Evolutionary conservation across 2,113 vertebrate species (phyloP), one percentile per base, ranked within the genome.

Genomic region (Mionectes macconnelli): DNA sequence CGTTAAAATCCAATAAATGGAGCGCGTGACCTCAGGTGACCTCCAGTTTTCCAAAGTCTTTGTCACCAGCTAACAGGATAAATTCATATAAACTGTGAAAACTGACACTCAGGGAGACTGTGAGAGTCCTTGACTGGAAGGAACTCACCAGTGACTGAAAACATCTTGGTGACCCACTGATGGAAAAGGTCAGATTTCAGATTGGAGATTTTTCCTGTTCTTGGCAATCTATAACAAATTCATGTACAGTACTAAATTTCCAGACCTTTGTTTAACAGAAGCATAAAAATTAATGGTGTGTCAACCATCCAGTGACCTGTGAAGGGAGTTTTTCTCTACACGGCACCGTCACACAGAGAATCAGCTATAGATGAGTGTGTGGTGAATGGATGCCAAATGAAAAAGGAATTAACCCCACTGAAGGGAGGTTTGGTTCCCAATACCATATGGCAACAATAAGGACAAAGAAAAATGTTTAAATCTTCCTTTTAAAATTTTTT

Each of bases 211-310:
- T 90, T 62, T 78, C 92, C 90, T 64, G 56, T 67, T 86, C 88
- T 84, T 81, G 92, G 79, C 88, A 87, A 87, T 88, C 90, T 90
- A 25, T 83, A 95, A 94, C 84, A 80, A 94, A 90, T 92, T 83
- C 70, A 62, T 33, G 72, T 80, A 88, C 82, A 77, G 64, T 68
- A 81, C 93, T 96, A 53, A 75, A 92, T 95, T 92, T 95, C 87
- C 83, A 92, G 85, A 95, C 82, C 86, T 94, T 89, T 92, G 86
- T 81, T 92, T 88, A 96, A 95, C 83, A 95, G 69, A 89, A 94
- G 72, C 73, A 92, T 93, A 94, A 96, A 96, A 96, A 96, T 90
- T 87, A 95, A 94, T 90, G 89, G 73, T 84, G 94, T 96, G 95
- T 85, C 91, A 91, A 52, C 64, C 76, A 92, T 57, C n/a, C 85